Evolutionary conservation across 2,888 invertebrate genomes (phyloP).

Genomic region (Teleiodes luculella): DNA sequence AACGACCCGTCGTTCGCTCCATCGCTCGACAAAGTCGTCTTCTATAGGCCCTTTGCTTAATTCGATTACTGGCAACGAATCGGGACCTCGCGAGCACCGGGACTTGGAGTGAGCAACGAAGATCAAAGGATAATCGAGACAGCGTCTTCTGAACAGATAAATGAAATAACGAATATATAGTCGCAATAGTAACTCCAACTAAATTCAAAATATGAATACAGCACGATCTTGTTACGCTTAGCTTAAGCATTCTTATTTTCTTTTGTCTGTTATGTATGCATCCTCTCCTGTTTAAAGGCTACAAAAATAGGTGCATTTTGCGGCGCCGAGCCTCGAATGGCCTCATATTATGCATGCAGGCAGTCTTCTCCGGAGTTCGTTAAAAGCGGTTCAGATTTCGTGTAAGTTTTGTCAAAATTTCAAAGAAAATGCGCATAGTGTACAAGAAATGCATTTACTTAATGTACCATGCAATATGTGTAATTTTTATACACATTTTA

Average conservation of each 20-base stretch:
- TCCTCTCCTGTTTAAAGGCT: neutral
- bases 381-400: slow-evolving; percentile 5
- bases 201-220: neutral
- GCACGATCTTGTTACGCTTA: neutral
- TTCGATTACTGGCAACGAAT: slow-evolving; percentile 52
- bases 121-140: slow-evolving; percentile 56
- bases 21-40: slow-evolving; percentile 33
- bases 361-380: slow-evolving; percentile 10
- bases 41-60: slow-evolving; percentile 24
- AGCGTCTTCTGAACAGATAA: slow-evolving; percentile 43
- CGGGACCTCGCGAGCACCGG: slow-evolving; percentile 40
- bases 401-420: slow-evolving; percentile 5
- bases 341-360: slow-evolving; percentile 9
- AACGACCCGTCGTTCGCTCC: slow-evolving; percentile 44
- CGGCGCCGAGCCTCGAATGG: neutral
- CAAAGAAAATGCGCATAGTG: neutral
- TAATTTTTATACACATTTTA: too few relatives aligned
- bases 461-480: too few relatives aligned
- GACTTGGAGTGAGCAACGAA: slow-evolving; percentile 40
- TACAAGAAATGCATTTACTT: too few relatives aligned
- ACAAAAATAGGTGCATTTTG: slow-evolving; percentile 1
- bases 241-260: slow-evolving; percentile 19
- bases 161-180: slow-evolving; percentile 51
- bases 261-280: neutral
- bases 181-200: slow-evolving; percentile 28